Evolutionary conservation across 1,140 invertebrate genomes (phyloP).

Genomic region (Antheraea pernyi): DNA sequence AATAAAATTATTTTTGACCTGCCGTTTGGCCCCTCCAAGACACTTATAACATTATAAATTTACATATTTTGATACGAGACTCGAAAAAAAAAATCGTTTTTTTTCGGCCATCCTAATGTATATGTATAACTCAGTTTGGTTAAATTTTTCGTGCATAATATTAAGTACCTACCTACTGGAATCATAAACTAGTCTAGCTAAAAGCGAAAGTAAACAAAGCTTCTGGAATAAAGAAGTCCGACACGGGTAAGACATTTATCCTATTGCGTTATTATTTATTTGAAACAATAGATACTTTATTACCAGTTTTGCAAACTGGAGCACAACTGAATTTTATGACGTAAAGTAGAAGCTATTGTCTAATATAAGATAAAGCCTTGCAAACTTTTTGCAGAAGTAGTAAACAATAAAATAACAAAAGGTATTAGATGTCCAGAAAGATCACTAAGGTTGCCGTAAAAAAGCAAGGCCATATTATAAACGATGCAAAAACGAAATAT

Average conservation of each 20-base stretch:
- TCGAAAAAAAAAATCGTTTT: too few species aligned
- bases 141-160: not conserved
- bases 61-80: too few species aligned
- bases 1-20: too few species aligned
- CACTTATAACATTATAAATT: too few species aligned
- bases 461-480: constrained; percentile 34
- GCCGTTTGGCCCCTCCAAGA: too few species aligned
- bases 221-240: constrained; percentile 48
- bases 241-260: constrained; percentile 56
- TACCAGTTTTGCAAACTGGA: constrained; percentile 54
- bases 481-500: constrained; percentile 9
- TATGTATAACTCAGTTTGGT: not conserved
- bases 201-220: constrained; percentile 52
- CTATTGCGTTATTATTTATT: constrained; percentile 50
- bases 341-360: constrained; percentile 41
- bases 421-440: constrained; percentile 32
- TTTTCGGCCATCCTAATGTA: too few species aligned
- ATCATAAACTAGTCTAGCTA: constrained; percentile 31
- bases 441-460: constrained; percentile 36
- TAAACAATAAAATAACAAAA: constrained; percentile 47
- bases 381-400: constrained; percentile 45
- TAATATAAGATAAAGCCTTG: constrained; percentile 50
- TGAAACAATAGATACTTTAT: constrained; percentile 51
- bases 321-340: constrained; percentile 58
- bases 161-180: not conserved